Conservation (phyloP, 2,113 vertebrate species). For the Hemiscyllium ocellatum region DNA sequence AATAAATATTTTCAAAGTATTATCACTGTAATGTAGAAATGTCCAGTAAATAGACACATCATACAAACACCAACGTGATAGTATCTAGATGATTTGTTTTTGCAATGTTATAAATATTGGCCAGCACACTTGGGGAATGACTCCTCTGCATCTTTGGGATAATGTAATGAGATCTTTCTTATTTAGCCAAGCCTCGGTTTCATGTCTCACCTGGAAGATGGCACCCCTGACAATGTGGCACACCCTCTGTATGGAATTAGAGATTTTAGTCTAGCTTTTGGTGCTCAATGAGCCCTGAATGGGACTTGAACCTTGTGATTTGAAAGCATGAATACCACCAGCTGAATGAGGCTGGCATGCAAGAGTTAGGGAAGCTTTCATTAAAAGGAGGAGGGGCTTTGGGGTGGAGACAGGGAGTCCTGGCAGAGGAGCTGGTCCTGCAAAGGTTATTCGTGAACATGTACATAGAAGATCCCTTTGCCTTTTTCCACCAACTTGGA, state of each 20-base stretch:
- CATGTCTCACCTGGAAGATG: background rate
- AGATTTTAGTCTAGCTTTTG: background rate
- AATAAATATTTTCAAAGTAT: background rate
- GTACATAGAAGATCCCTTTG: background rate
- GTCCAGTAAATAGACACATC: background rate
- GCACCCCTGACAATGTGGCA: background rate
- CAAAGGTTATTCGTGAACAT: background rate
- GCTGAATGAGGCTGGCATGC: background rate
- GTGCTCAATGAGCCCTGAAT: background rate
- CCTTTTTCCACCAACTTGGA: background rate
- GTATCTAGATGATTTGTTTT: too few relatives aligned
- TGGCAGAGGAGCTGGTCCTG: background rate
- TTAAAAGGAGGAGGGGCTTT: background rate
- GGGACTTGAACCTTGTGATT: background rate
- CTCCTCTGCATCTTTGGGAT: too few relatives aligned
- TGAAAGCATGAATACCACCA: background rate
- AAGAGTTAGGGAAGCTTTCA: background rate
- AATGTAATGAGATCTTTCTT: too few relatives aligned
- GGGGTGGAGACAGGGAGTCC: background rate
- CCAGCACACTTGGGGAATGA: too few relatives aligned
- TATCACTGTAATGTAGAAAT: background rate
- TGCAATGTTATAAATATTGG: too few relatives aligned
- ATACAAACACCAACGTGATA: too few relatives aligned
- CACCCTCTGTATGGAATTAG: background rate
- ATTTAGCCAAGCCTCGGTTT: background rate